Evolutionary conservation across 2,797 vertebrate species (phyloP).

Genomic region (Lacerta viridis): DNA sequence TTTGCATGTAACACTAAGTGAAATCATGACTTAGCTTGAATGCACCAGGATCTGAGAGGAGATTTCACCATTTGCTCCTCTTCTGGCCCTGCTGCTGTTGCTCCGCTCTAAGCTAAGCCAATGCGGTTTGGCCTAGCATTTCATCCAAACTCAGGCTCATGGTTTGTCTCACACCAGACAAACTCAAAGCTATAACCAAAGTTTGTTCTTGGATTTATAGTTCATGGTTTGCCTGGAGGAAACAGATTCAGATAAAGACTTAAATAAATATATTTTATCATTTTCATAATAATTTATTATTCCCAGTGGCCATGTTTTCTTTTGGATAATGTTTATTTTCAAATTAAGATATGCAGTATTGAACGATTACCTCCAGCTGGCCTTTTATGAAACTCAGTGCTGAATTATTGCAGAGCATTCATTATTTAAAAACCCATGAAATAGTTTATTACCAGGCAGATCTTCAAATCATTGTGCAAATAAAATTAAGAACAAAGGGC

Average conservation of each 20-base stretch:
- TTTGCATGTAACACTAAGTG: no score
- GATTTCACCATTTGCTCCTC: no score
- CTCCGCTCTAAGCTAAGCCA: no score
- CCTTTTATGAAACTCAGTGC: not conserved
- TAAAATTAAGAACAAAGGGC: not conserved
- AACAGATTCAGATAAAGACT: not conserved
- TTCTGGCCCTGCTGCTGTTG: no score
- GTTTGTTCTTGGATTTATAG: no score
- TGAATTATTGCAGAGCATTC: not conserved
- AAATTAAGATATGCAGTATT: not conserved
- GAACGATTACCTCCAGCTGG: not conserved
- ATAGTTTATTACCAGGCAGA: not conserved
- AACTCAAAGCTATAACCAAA: no score
- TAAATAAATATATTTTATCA: not conserved
- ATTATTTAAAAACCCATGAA: not conserved
- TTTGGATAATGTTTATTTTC: not conserved
- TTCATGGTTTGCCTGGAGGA: not conserved
- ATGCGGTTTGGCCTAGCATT: no score
- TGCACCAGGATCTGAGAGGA: no score
- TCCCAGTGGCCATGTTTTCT: not conserved
- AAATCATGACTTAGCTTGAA: no score
- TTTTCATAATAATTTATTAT: not conserved
- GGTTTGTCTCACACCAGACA: no score
- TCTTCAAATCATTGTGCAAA: not conserved
- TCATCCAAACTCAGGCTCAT: no score